phyloP scores from a whole-genome alignment of 2,797 vertebrate species.

The Perodicticus potto region DNA sequence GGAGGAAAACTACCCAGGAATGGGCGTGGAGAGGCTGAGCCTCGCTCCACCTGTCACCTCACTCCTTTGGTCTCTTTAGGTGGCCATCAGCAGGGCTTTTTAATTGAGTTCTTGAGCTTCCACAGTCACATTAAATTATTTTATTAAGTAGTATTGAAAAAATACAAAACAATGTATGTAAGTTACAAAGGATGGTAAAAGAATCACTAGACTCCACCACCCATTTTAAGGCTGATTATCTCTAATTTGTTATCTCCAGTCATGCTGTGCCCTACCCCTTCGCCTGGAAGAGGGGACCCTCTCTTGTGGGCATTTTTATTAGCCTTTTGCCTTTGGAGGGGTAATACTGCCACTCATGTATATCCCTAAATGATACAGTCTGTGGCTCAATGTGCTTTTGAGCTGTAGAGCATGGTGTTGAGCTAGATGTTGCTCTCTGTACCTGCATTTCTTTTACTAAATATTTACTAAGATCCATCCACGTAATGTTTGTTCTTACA shows the following conservation, averaged over 20 bases:
- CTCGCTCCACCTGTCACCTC: not conserved
- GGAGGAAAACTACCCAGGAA: not conserved
- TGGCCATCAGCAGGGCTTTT: not conserved
- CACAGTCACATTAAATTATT: not conserved
- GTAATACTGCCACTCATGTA: not conserved
- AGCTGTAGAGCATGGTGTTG: not conserved
- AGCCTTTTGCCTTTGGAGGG: not conserved
- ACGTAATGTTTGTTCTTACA: not conserved
- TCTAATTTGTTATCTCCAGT: not conserved
- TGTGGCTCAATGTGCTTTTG: not conserved
- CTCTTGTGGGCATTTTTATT: not conserved
- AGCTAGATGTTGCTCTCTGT: not conserved
- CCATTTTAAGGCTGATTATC: not conserved
- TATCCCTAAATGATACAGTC: not conserved
- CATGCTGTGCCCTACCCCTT: accelerated
- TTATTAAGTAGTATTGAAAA: not conserved
- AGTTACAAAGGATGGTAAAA: not conserved
- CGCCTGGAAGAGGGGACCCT: not conserved
- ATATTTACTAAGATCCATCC: not conserved
- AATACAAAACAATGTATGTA: not conserved
- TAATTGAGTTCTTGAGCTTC: not conserved
- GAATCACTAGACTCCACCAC: not conserved
- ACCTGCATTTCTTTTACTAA: not conserved
- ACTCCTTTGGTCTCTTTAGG: no score
- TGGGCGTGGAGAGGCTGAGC: no score